Evolutionary conservation across 2,113 vertebrate species (phyloP), one percentile per base, ranked within the genome.

Genomic region (Ovibos moschatus): DNA sequence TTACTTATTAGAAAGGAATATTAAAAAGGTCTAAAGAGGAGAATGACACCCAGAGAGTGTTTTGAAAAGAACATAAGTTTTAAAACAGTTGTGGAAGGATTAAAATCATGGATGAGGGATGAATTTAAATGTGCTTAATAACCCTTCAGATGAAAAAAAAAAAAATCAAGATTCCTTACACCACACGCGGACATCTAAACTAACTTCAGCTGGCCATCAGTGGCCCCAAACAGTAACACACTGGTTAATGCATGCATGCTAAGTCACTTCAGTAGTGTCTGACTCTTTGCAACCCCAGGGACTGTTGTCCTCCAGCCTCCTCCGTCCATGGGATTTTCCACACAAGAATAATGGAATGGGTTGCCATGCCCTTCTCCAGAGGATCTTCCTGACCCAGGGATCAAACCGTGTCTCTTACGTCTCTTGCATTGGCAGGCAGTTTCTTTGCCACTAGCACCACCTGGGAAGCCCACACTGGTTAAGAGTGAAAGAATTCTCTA

Each of bases 191-290:
- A 28, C 28, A 57, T 58, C 17, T 86, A 92, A 91, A 92, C 23
- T 83, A 51, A 86, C 5, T 86, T 55, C 12, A 82, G 0, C 3
- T 87, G 7, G 28, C 53, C 33, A 62, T 51, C 43, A 62, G 43
- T 83, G 11, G 11, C 4, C 13, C 16, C 47, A 60, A 57, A 40
- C 6, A 91, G 47, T 67, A 91, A 91, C 1, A 74, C 17, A 40
- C 1, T 60, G 43, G 11, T 71, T 97, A 89, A 55, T 5, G n/a
- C n/a, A 23, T 1, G 2, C 2, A 0, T 40, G 10, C n/a, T 3
- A 23, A 71, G 10, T 23, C 9, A 0, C 10, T 23, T 17, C 19
- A 1, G 19, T 23, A 5, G 0, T 23, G 64, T 21, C n/a, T 71
- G n/a, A 21, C n/a, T 71, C 64, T 67, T 21, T 71, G 67, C 0